Evolutionary conservation across 2,888 invertebrate genomes (phyloP).

Genomic region (Pedicia rivosa): DNA sequence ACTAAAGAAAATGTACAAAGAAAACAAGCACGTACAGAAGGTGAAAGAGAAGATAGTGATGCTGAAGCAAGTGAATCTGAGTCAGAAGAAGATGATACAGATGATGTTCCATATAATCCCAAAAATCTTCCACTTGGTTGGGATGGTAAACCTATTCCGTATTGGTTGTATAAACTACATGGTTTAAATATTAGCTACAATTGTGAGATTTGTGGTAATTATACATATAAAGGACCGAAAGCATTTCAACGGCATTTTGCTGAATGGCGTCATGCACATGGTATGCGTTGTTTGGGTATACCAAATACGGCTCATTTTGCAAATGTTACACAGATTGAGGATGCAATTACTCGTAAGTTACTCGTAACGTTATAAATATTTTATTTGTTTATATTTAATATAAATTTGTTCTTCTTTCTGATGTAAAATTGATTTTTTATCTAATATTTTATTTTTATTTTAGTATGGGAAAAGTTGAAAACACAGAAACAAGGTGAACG

Average conservation of each 20-base stretch:
- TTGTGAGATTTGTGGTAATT: slow-evolving; percentile 99
- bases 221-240: slow-evolving; percentile 96
- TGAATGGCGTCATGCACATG: slow-evolving; percentile 77
- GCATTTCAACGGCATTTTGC: slow-evolving; percentile 99
- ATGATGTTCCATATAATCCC: slow-evolving; percentile 97
- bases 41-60: slow-evolving; percentile 83
- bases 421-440: no score
- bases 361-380: not conserved
- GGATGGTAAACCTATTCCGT: slow-evolving; percentile 93
- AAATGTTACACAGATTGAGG: slow-evolving; percentile 97
- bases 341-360: slow-evolving; percentile 75
- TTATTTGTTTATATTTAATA: no score
- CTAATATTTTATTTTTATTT: slow-evolving; percentile 21
- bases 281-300: slow-evolving; percentile 97
- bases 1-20: slow-evolving; percentile 98
- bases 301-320: slow-evolving; percentile 99
- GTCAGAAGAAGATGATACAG: slow-evolving; percentile 77
- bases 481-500: slow-evolving; percentile 88
- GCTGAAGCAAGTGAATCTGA: slow-evolving; percentile 67
- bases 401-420: no score
- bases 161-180: slow-evolving; percentile 98
- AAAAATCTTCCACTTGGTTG: slow-evolving; percentile 98
- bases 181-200: slow-evolving; percentile 97
- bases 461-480: slow-evolving; percentile 96
- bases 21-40: slow-evolving; percentile 90